Evolutionary conservation across 2,888 invertebrate genomes (phyloP), one percentile per base, ranked within the genome.

Genomic region (Psylliodes chrysocephalus): DNA sequence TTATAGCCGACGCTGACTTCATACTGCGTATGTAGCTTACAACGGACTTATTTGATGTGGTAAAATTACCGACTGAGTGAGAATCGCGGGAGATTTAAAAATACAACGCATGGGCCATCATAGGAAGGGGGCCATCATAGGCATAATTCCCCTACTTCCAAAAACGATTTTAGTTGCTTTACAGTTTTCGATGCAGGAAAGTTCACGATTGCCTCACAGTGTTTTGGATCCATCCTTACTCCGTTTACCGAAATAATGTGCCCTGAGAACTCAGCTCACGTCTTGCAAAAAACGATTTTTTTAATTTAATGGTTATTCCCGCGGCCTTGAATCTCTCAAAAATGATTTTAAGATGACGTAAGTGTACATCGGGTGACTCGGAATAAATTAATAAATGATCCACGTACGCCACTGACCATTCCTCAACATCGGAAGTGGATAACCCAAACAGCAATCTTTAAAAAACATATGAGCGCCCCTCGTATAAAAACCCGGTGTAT

Each of bases 181-280:
- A 66, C 12, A 57, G 62, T 66, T 12, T 40, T 25, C 1, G 65
- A 59, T 8, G 18, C 14, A 8, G 40, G 62, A 57, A 66, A 66
- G 0, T 66, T 28, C n/a, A n/a, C 5, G 12, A 66, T 66, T 8
- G 57, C 56, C 10, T 8, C 10, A 4, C 62, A 12, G 15, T 62
- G 51, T 15, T 30, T 30, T 1, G 57, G 46, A 28, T 61, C 61
- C 19, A 56, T 60, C 14, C 8, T 35, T n/a, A 56, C 56, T 0
- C 64, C 52, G 0, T 49, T 19, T 1, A 49, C 10, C 4, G 57
- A 25, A 2, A 57, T 12, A 4, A 56, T 52, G 22, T 63, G 57
- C 1, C 63, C 63, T 7, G 52, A 19, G 47, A 56, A 63, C 1
- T 12, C 17, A 3, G 7, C 19, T 44, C 44, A 3, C 12, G 15